phyloP scores from a whole-genome alignment of 2,113 vertebrate species.

The Bagarius yarrelli region DNA sequence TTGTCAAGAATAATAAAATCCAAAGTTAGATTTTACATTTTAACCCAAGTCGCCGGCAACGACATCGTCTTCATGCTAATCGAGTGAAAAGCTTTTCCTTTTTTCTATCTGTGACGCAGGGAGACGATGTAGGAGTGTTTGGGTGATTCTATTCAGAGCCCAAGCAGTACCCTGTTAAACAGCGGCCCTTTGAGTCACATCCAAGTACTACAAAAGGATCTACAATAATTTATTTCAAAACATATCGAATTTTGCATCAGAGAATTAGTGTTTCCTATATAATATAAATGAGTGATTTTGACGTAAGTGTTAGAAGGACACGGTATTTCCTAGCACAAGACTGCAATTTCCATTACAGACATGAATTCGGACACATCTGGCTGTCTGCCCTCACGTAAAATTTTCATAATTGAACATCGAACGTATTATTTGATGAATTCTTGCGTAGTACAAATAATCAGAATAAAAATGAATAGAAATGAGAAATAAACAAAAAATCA shows the following conservation, averaged over 20 bases:
- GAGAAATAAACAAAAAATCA: no score
- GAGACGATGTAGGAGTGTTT: no score
- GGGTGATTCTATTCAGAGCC: no score
- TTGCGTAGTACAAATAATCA: background rate
- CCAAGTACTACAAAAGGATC: background rate
- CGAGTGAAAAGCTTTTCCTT: background rate
- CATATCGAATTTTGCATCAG: background rate
- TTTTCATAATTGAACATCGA: background rate
- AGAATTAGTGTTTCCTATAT: background rate
- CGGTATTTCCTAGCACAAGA: no score
- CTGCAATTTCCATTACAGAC: no score
- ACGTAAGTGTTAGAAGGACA: no score
- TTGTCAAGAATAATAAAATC: background rate
- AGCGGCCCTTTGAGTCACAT: conserved; percentile 48
- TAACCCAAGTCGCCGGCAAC: background rate
- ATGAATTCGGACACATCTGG: no score
- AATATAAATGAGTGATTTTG: background rate
- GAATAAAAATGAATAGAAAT: background rate
- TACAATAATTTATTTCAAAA: background rate
- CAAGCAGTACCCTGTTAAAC: no score
- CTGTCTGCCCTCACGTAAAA: background rate
- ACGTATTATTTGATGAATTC: background rate
- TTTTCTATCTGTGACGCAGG: background rate
- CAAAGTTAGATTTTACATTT: background rate
- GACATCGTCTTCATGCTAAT: background rate